Evolutionary conservation across 2,888 invertebrate genomes (phyloP).

Genomic region (Meloe dianella): DNA sequence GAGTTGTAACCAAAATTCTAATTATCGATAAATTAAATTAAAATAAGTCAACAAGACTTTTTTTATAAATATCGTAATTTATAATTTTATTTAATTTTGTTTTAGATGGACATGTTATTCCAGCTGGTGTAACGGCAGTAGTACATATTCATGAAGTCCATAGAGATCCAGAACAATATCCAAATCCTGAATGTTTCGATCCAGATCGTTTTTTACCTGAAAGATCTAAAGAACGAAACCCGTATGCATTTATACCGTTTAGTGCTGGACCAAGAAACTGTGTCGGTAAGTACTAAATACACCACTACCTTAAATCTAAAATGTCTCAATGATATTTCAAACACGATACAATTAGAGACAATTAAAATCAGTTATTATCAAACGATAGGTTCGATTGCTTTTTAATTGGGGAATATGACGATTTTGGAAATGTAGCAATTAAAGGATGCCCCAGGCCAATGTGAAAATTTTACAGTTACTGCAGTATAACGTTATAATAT

Average conservation of each 20-base stretch:
- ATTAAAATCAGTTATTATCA: too few relatives aligned
- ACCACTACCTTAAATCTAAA: too few relatives aligned
- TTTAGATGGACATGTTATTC: conserved; percentile 48
- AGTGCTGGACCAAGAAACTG: conserved; percentile 55
- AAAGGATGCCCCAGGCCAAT: background rate
- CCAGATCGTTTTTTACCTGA: conserved; percentile 54
- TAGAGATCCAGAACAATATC: conserved; percentile 52
- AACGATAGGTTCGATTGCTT: background rate
- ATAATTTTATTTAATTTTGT: conserved; percentile 19
- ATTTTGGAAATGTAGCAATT: background rate
- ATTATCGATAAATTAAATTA: too few relatives aligned
- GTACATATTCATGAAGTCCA: conserved; percentile 55
- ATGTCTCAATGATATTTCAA: too few relatives aligned
- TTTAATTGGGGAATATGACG: background rate
- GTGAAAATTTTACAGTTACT: background rate
- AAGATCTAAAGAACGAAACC: conserved; percentile 46
- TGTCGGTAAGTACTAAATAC: conserved; percentile 51
- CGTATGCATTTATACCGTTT: conserved; percentile 51
- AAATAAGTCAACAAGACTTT: too few relatives aligned
- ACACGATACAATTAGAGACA: too few relatives aligned
- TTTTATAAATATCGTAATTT: too few relatives aligned
- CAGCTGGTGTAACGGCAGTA: conserved; percentile 39
- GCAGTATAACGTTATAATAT: background rate
- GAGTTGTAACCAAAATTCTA: background rate
- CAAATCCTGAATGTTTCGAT: conserved; percentile 51